Evolutionary conservation across 2,888 invertebrate genomes (phyloP).

Genomic region (Catocala nupta): DNA sequence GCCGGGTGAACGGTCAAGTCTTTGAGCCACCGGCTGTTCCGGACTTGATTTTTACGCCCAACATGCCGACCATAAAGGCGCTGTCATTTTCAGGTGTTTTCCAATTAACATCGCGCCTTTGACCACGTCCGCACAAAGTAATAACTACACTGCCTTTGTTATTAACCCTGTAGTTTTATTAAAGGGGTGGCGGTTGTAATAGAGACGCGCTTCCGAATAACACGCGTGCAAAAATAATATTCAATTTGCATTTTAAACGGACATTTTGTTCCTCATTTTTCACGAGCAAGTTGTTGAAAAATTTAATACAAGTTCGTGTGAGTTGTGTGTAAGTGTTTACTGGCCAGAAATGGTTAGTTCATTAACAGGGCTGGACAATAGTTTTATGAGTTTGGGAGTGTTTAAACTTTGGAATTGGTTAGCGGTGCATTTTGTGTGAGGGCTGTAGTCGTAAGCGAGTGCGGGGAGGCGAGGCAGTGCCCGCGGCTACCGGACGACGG

Average conservation of each 20-base stretch:
- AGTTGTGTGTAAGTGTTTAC: conserved; percentile 29
- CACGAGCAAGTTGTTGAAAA: not conserved
- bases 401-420: conserved; percentile 83
- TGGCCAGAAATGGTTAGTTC: conserved; percentile 58
- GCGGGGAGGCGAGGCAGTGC: conserved; percentile 62
- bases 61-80: conserved; percentile 81
- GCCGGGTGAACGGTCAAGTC: conserved; percentile 81
- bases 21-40: conserved; percentile 72
- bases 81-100: conserved; percentile 86
- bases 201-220: conserved; percentile 60
- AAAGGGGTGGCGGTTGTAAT: conserved; percentile 70
- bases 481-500: conserved; percentile 64
- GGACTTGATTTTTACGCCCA: conserved; percentile 85
- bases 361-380: conserved; percentile 72
- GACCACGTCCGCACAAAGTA: conserved; percentile 78
- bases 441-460: conserved; percentile 58
- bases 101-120: conserved; percentile 86
- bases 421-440: conserved; percentile 77
- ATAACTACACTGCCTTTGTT: conserved; percentile 74
- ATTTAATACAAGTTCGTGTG: not conserved
- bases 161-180: conserved; percentile 75
- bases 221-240: conserved; percentile 37
- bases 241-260: conserved; percentile 24
- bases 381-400: conserved; percentile 83
- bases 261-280: conserved; percentile 19